Base-by-base conservation (phyloP, 2,797 vertebrate species). In the Mus spretus region DNA sequence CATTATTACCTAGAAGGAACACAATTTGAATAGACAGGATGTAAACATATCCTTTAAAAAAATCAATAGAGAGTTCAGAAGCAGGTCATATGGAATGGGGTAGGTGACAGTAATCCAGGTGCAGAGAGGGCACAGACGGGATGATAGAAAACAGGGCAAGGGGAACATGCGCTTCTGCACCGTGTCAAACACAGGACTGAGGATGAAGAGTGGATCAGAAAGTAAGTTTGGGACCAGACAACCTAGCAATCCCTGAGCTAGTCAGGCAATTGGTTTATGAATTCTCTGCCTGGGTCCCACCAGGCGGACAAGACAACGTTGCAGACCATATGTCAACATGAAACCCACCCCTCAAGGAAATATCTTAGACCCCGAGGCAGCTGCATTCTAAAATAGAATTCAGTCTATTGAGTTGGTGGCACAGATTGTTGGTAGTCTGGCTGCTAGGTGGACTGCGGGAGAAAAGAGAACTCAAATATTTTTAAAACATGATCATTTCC, bases 1-100 rank as follows among this genome's bases (percentile, higher is more conserved):
- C 86, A 80, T 95, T 92, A 98, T 88, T 87, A 53, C 98, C 90
- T 85, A 15, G 2, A 94, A 77, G 87, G 14, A 92, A 97, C 0
- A 20, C 10, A 79, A 96, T 50, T 50, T 50, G 50, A 50, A 50
- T 95, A 96, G 74, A 94, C 85, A 88, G 80, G 75, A 96, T 83
- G 70, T 13, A 92, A 97, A 95, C 20, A 79, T 86, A 95, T 95
- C 59, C 93, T 96, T 95, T 47, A 47, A 15, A 37, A 90, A n/a
- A 85, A 87, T 94, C 84, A n/a, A 63, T 85, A 95, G 95, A 85
- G 83, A 86, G 88, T 90, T 63, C 26, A 59, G 20, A 37, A 90
- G 87, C 82, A 96, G 59, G 90, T 80, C 47, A 13, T 77, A 91
- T 40, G 80, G 65, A 89, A n/a, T 83, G 77, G 94, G 0, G 59